Evolutionary conservation across 2,113 vertebrate genomes (phyloP), one percentile per base, ranked within the genome.

Genomic region (Epinephelus lanceolatus): DNA sequence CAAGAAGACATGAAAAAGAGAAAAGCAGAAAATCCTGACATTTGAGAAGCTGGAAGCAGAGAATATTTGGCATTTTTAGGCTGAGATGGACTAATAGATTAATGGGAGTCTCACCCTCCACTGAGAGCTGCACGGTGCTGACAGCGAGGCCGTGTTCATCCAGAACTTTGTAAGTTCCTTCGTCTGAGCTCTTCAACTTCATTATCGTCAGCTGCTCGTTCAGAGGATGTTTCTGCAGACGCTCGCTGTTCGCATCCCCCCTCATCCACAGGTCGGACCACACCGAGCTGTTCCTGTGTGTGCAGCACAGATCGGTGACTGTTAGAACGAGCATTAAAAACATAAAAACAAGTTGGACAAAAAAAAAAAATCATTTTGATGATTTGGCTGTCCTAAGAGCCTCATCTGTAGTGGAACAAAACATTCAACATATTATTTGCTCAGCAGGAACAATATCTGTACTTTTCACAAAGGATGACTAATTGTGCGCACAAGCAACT

Each of bases 91-190:
- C 27, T 9, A 10, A 30, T 4, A 18, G 27, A 5, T 19, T 10
- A 3, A 7, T 0, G 2, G 2, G 6, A 9, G 12, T 12, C 88
- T 86, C 59, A 95, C 95, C 93, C 37, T 86, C 65, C 57, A 96
- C 82, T 0, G 27, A 75, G 40, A 95, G 92, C 63, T 75, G 76
- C 71, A 94, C 81, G 9, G 94, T 95, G 92, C 94, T 95, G 59
- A 96, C 73, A 0, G 88, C 56, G n/a, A 92, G 90, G 7, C 94
- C 95, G 0, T 90, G 63, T 0, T 62, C 6, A 4, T 96, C 94
- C 57, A 95, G n/a, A 1, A 95, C 92, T 45, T 89, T 94, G 84
- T 94, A 96, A 2, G 23, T 79, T 2, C 95, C 95, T 1, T 86
- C 65, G 3, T 95, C 89, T 0, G 81, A 76, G 15, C 3, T 0